These are phyloP conservation scores for Hesperia comma DNA, from an alignment of 2,888 invertebrate species.

Conservation along the genomic window DNA sequence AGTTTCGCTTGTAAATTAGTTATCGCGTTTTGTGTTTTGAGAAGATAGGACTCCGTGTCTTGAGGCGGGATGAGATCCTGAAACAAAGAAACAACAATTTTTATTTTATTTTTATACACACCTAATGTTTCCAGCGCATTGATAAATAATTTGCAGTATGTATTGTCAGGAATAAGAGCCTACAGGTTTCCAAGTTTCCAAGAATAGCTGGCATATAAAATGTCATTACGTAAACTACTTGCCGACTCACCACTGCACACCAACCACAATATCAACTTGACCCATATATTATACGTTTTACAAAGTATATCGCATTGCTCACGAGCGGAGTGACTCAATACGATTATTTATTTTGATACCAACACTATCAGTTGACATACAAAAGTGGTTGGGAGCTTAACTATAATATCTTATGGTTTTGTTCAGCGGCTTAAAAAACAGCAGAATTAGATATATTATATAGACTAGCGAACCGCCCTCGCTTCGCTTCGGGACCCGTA, in stretches of 20 bases:
- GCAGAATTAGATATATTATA: no score
- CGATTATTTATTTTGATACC: not conserved
- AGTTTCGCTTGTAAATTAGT: conserved; percentile 85
- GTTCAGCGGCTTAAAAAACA: not conserved
- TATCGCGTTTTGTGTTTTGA: conserved; percentile 85
- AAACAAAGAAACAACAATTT: conserved; percentile 53
- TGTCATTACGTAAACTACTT: conserved; percentile 19
- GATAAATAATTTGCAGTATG: not conserved
- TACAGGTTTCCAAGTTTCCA: conserved; percentile 21
- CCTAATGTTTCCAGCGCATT: no score
- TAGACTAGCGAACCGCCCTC: no score
- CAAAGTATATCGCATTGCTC: not conserved
- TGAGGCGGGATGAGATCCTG: conserved; percentile 79
- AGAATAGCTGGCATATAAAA: conserved; percentile 20
- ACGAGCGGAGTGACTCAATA: not conserved
- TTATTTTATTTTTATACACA: not conserved
- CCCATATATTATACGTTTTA: conserved; percentile 10
- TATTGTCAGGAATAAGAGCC: not conserved
- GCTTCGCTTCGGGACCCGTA: no score
- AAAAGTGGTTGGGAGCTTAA: not conserved
- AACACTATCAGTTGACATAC: not conserved
- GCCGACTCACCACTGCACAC: conserved; percentile 12
- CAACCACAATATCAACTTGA: conserved; percentile 22
- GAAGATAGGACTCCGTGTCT: conserved; percentile 83
- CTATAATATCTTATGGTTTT: conserved; percentile 2